Conservation (phyloP, 2,113 vertebrate species). For the Pseudorasbora parva region DNA sequence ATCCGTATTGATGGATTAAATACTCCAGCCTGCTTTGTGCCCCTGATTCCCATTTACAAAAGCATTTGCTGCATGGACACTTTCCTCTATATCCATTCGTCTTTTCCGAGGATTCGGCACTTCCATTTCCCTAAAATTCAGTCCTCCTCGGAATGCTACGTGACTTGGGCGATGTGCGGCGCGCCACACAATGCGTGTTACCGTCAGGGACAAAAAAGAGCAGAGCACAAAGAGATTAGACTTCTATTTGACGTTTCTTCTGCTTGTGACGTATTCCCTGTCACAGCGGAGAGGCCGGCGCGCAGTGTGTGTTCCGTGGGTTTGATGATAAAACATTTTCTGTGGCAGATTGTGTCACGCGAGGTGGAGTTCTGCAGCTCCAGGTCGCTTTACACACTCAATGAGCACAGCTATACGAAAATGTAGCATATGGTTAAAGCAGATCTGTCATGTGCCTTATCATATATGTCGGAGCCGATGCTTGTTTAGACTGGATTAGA, state of each 20-base stretch:
- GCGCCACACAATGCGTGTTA: conserved; percentile 31
- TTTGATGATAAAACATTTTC: conserved; percentile 4
- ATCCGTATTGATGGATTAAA: conserved; percentile 49
- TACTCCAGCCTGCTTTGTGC: conserved; percentile 44
- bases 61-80: conserved; percentile 55
- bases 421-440: not conserved
- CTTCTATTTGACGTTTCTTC: conserved; percentile 4
- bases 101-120: conserved; percentile 49
- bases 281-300: not conserved
- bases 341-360: conserved; percentile 21
- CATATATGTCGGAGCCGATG: not conserved
- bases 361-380: conserved; percentile 4
- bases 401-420: conserved; percentile 19
- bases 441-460: conserved; percentile 4
- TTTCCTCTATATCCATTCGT: conserved; percentile 43
- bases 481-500: conserved; percentile 1
- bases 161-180: conserved; percentile 8
- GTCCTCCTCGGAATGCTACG: conserved; percentile 46
- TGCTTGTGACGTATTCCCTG: not conserved
- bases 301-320: not conserved
- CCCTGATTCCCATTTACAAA: conserved; percentile 37
- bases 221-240: conserved; percentile 42
- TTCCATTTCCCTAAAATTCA: conserved; percentile 50
- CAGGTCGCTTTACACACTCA: not conserved
- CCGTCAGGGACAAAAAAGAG: not conserved